Evolutionary conservation across 2,113 vertebrate genomes (phyloP).

Genomic region (Gopherus flavomarginatus): DNA sequence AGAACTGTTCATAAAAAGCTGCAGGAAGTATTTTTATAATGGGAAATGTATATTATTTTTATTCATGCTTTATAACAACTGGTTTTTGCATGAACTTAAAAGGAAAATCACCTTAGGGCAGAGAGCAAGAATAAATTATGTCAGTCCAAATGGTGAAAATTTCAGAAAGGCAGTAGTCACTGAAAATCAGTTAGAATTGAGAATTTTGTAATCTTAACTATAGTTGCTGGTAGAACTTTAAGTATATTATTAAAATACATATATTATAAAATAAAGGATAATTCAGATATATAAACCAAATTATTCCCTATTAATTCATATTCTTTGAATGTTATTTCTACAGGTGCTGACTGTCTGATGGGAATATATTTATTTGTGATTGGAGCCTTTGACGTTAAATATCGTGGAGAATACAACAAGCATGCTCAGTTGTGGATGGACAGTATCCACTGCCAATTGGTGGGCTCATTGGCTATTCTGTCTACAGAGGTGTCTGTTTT

Average conservation of each 20-base stretch:
- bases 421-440: conserved; percentile 97
- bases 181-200: background rate
- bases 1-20: background rate
- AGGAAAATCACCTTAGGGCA: background rate
- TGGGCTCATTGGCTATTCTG: conserved; percentile 94
- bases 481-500: conserved; percentile 97
- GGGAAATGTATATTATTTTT: background rate
- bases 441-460: conserved; percentile 91
- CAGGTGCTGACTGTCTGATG: conserved; percentile 98
- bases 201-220: background rate
- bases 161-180: background rate
- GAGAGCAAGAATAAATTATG: background rate
- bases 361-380: conserved; percentile 97
- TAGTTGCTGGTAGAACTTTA: background rate
- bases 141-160: background rate
- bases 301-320: background rate
- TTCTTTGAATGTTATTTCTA: conserved; percentile 58
- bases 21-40: background rate
- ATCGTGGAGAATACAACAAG: conserved; percentile 94
- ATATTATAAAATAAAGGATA: background rate
- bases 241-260: background rate
- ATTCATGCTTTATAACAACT: background rate
- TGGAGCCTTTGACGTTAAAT: conserved; percentile 94
- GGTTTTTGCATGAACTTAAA: background rate
- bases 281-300: conserved; percentile 22